phyloP scores from a whole-genome alignment of 2,888 invertebrate species.

The Chymomyza caudatula region DNA sequence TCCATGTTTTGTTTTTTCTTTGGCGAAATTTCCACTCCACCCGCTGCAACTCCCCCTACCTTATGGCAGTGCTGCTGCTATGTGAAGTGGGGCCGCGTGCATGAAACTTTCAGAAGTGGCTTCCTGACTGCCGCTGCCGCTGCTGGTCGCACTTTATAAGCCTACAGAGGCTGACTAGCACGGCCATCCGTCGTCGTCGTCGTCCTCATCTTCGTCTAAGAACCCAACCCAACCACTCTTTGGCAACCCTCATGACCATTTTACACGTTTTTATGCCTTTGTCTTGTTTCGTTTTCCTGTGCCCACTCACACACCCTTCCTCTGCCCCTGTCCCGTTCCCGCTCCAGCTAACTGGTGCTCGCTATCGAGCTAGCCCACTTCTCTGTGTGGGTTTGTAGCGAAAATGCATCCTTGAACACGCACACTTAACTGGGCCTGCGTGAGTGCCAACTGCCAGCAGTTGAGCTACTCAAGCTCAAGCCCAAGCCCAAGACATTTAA shows the following conservation, averaged over 20 bases:
- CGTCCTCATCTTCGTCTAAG: background rate
- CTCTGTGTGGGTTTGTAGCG: constrained; percentile 20
- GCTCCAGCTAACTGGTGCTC: no score
- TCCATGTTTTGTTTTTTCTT: background rate
- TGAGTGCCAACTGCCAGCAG: constrained; percentile 60
- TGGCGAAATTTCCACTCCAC: background rate
- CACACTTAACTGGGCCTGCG: constrained; percentile 72
- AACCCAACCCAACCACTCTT: background rate
- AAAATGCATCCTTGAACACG: constrained; percentile 71
- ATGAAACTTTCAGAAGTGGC: constrained; percentile 73
- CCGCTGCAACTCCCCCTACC: background rate
- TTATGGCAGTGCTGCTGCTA: constrained; percentile 40
- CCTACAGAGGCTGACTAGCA: constrained; percentile 33
- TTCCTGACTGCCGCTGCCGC: constrained; percentile 55
- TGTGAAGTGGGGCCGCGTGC: constrained; percentile 73
- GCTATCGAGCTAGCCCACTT: background rate
- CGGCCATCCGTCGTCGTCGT: background rate
- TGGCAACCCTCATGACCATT: constrained; percentile 33
- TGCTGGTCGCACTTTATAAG: constrained; percentile 62
- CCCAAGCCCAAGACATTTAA: constrained; percentile 28
- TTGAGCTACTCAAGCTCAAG: constrained; percentile 46
- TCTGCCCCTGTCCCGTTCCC: background rate
- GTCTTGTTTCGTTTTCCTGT: constrained; percentile 68
- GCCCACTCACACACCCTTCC: constrained; percentile 20
- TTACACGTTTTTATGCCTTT: constrained; percentile 70